A percentile compares a stretch with the other conserved stretches of the same genome.
phyloP scores from a whole-genome alignment of 2,888 invertebrate genomes.

The Seira musarum region DNA sequence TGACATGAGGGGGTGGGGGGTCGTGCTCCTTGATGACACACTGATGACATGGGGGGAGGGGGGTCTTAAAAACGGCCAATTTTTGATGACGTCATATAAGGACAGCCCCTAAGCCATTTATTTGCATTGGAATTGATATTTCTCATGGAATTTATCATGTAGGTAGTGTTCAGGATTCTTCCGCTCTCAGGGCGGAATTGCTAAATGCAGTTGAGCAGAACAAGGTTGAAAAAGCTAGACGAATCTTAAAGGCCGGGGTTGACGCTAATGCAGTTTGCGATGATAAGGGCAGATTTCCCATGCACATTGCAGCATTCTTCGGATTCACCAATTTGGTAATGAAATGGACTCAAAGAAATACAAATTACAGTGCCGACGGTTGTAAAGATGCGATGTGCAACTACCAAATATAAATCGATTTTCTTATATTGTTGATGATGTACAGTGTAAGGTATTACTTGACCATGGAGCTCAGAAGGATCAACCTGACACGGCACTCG shows the following conservation, averaged over 20 bases:
- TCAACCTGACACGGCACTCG: constrained; percentile 69
- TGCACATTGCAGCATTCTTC: constrained; percentile 68
- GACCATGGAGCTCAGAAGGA: constrained; percentile 70
- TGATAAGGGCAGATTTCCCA: constrained; percentile 69
- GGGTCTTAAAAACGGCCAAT: too few relatives aligned
- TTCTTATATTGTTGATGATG: too few relatives aligned
- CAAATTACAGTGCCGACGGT: too few relatives aligned
- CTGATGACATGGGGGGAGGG: neutral
- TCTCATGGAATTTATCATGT: constrained; percentile 1
- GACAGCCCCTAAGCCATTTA: too few relatives aligned
- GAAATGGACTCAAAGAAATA: too few relatives aligned
- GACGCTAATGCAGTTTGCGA: constrained; percentile 70
- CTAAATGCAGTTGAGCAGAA: constrained; percentile 68
- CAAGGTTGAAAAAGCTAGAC: constrained; percentile 66
- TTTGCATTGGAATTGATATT: too few relatives aligned
- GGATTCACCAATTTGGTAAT: constrained; percentile 67
- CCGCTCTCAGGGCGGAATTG: constrained; percentile 65
- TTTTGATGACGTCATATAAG: too few relatives aligned
- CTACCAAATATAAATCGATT: too few relatives aligned
- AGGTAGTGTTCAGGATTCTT: constrained; percentile 60
- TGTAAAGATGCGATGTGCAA: too few relatives aligned
- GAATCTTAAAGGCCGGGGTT: constrained; percentile 68
- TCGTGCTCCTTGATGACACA: too few relatives aligned
- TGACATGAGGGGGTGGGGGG: too few relatives aligned
- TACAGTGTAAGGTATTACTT: constrained; percentile 66